Conservation (phyloP, 2,113 vertebrate species). For the Thomomys bottae region DNA sequence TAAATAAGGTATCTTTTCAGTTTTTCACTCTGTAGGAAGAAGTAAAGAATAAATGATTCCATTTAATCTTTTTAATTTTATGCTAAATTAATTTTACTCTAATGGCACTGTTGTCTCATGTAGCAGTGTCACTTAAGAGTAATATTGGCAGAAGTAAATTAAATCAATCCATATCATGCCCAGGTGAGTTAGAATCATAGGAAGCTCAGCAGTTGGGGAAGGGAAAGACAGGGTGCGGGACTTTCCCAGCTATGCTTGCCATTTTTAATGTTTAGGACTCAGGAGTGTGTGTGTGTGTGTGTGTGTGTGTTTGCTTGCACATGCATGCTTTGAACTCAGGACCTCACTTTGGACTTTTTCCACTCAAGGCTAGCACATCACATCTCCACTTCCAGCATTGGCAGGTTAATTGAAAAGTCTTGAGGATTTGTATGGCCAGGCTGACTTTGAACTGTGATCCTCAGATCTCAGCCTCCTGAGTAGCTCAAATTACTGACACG, state of each 20-base stretch:
- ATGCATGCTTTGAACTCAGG: no score
- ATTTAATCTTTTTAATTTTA: constrained; percentile 63
- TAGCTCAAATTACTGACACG: no score
- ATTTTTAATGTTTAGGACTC: neutral
- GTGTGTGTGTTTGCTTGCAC: no score
- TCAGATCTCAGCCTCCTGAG: no score
- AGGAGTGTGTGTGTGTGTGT: neutral
- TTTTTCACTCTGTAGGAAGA: constrained; percentile 52
- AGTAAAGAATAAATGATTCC: constrained; percentile 57
- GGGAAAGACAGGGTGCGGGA: neutral
- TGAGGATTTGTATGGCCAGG: no score
- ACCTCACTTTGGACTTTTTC: no score
- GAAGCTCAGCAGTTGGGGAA: neutral
- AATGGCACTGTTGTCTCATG: constrained; percentile 40
- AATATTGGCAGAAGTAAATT: constrained; percentile 36
- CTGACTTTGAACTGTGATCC: no score
- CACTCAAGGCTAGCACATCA: no score
- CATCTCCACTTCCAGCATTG: no score
- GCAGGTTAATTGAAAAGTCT: no score
- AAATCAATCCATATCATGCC: neutral
- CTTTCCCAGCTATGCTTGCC: neutral
- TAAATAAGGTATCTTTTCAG: constrained; percentile 44
- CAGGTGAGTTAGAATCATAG: neutral
- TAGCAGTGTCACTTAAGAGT: constrained; percentile 34
- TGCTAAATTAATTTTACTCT: constrained; percentile 55